Percentiles rank a stretch among this genome's conserved stretches.
Conservation (phyloP, 2,113 vertebrate species). For the Eulacestoma nigropectus region DNA sequence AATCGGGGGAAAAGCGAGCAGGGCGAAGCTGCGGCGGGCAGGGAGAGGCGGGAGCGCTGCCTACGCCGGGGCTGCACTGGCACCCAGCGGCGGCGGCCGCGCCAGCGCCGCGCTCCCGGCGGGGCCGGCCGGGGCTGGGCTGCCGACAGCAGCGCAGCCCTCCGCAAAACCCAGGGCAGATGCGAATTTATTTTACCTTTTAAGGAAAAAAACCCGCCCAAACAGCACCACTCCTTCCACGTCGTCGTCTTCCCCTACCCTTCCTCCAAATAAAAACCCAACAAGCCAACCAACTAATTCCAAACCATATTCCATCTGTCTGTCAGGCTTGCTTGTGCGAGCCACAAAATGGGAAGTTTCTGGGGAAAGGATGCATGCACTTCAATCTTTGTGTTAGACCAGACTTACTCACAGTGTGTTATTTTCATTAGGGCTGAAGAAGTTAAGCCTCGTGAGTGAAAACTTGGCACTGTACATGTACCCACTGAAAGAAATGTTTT, state of each 20-base stretch:
- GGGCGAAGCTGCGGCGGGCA: not conserved
- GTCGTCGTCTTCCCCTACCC: not conserved
- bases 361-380: accelerated
- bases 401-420: not conserved
- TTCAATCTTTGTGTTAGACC: not conserved
- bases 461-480: not conserved
- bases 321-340: not conserved
- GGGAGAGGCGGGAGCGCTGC: not conserved
- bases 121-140: no score
- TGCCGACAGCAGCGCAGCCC: not conserved
- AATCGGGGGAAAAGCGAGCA: not conserved
- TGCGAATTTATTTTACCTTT: accelerated
- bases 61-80: conserved; percentile 26
- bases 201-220: accelerated
- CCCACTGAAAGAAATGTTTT: not conserved
- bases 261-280: not conserved
- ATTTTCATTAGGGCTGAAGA: not conserved
- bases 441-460: not conserved
- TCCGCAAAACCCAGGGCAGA: accelerated
- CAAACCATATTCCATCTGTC: not conserved
- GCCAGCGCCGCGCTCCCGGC: not conserved
- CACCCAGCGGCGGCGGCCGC: conserved; percentile 59
- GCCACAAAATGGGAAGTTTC: not conserved
- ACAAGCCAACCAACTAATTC: not conserved
- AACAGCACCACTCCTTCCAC: no score